Evolutionary conservation across 1,140 invertebrate species (phyloP), one percentile per base, ranked within the genome.

Genomic region (Drosophila mauritiana): DNA sequence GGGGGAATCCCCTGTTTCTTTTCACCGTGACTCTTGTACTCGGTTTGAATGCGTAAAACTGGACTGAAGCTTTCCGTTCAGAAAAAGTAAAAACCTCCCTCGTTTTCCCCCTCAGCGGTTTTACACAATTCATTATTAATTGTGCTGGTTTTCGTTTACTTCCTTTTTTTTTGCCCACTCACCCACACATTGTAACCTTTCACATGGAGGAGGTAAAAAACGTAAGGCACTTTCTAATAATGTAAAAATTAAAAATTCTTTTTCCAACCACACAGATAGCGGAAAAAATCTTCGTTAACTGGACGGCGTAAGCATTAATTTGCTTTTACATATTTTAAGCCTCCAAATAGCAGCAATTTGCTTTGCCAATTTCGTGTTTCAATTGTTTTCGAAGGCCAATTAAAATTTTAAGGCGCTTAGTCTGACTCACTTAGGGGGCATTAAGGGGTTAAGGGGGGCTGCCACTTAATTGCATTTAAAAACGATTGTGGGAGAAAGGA

Each of bases 41-140:
- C 52, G 6, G 52, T 39, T 39, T 79, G 80, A 84, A 84, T 79
- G 80, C 80, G 80, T 77, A 88, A 63, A 78, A 77, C 63, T 57
- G 83, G 70, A 83, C 63, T 17, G 73, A 57, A 54, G 42, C 52
- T 46, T 46, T 31, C 43, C n/a, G 20, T 22, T 39, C 36, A n/a
- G 15, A 45, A 45, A 45, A 42, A 15, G 8, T 10, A 51, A 61
- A 20, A 17, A 13, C 7, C 39, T 12, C 34, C 54, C 48, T 31
- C 7, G 10, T 8, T 25, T 37, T 25, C 36, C 34, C 55, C 61
- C 64, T 79, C 43, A 67, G 80, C 55, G 84, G 84, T 80, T 89
- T 80, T 70, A 73, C 84, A 84, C 84, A 89, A 89, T 89, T 89
- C 84, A 89, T 89, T 89, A 89, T 89, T 89, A 89, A 89, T 89